Conservation (phyloP, 1,140 invertebrate genomes). For the Papilio glaucus region DNA sequence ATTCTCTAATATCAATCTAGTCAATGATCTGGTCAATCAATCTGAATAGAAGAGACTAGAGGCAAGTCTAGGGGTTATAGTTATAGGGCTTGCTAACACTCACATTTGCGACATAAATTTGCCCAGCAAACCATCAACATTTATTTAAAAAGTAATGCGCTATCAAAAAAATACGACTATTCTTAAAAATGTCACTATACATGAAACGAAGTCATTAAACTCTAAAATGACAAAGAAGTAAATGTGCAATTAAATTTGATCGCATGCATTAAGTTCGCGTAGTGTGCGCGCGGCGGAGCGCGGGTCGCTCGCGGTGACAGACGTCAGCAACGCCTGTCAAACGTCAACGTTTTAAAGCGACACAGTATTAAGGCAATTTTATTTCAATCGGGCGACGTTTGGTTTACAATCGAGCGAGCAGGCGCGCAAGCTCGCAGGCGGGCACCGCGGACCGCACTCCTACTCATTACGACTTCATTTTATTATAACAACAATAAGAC, state of each 20-base stretch:
- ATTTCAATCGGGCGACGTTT: constrained; percentile 76
- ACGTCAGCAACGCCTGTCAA: constrained; percentile 75
- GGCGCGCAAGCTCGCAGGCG: neutral
- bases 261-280: constrained; percentile 29
- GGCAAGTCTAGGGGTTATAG: too few species aligned
- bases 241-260: constrained; percentile 21
- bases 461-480: constrained; percentile 82
- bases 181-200: neutral
- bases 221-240: neutral
- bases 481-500: constrained; percentile 79
- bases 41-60: too few species aligned
- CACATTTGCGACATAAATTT: too few species aligned
- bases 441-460: constrained; percentile 46
- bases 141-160: neutral
- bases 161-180: neutral
- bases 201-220: neutral
- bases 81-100: too few species aligned
- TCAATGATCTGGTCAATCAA: too few species aligned
- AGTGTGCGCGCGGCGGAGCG: neutral
- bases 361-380: constrained; percentile 74
- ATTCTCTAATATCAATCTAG: too few species aligned
- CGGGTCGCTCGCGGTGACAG: constrained; percentile 48
- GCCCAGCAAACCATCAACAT: too few species aligned
- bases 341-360: constrained; percentile 66
- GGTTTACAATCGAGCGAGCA: constrained; percentile 50